phyloP scores from a whole-genome alignment of 2,113 vertebrate species.

The Phaethornis superciliosus region DNA sequence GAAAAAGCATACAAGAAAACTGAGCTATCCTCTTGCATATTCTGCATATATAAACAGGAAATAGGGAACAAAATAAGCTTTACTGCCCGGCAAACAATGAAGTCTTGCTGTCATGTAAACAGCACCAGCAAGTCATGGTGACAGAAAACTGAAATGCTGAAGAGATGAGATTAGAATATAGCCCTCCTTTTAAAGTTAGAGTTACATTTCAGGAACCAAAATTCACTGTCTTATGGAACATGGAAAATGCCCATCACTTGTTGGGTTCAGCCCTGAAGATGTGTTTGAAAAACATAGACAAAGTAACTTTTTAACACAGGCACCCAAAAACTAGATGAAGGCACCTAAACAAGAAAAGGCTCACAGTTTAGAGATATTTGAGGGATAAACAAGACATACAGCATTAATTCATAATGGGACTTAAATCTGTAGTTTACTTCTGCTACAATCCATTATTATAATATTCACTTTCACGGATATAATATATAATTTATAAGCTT shows the following conservation, averaged over 20 bases:
- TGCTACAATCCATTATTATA: background rate
- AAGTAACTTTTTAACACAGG: background rate
- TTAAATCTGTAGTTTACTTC: background rate
- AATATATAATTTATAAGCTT: background rate
- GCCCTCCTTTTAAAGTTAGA: background rate
- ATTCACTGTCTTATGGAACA: background rate
- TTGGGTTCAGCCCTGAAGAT: background rate
- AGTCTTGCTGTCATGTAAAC: background rate
- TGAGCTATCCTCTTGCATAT: background rate
- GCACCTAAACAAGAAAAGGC: background rate
- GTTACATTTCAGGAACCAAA: background rate
- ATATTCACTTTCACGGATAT: background rate
- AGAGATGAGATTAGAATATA: background rate
- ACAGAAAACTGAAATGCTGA: background rate
- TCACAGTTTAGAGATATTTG: background rate
- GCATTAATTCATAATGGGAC: background rate
- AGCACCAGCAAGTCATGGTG: background rate
- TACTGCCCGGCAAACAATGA: background rate
- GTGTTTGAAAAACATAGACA: background rate
- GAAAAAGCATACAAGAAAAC: background rate
- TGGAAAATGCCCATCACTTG: background rate
- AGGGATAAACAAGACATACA: background rate
- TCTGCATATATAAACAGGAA: background rate
- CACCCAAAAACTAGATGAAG: background rate
- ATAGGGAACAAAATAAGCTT: background rate